These are phyloP conservation scores for Melanotus villosus DNA, from an alignment of 2,888 invertebrate genomes.

Conservation along the genomic window DNA sequence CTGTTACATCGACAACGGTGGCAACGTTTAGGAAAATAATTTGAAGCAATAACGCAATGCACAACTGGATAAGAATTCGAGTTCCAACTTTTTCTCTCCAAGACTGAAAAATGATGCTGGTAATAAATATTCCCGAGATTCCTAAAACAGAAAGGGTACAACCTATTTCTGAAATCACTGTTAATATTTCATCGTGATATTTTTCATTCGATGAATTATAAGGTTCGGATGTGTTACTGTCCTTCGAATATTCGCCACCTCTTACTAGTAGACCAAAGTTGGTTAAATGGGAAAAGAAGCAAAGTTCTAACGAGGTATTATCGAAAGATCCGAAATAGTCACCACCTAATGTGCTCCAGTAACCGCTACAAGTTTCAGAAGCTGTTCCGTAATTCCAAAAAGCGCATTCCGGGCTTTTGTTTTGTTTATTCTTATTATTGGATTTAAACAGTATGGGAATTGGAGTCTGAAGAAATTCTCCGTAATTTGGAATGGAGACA, in stretches of 20 bases:
- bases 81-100: slow-evolving; percentile 77
- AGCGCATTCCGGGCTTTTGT: slow-evolving; percentile 67
- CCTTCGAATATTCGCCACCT: slow-evolving; percentile 46
- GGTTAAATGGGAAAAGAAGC: slow-evolving; percentile 73
- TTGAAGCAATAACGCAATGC: slow-evolving; percentile 70
- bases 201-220: slow-evolving; percentile 57
- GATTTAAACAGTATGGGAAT: slow-evolving; percentile 71
- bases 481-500: slow-evolving; percentile 73
- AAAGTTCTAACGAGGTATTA: slow-evolving; percentile 63
- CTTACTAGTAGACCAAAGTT: slow-evolving; percentile 73
- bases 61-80: slow-evolving; percentile 74
- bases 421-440: slow-evolving; percentile 60
- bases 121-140: slow-evolving; percentile 70
- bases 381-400: slow-evolving; percentile 71
- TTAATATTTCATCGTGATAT: slow-evolving; percentile 68
- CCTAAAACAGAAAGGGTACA: slow-evolving; percentile 71
- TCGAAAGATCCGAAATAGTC: slow-evolving; percentile 62
- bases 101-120: slow-evolving; percentile 71
- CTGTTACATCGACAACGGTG: background rate
- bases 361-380: slow-evolving; percentile 62
- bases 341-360: slow-evolving; percentile 74
- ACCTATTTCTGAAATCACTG: slow-evolving; percentile 70
- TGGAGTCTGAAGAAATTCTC: slow-evolving; percentile 70
- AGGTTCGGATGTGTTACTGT: slow-evolving; percentile 43
- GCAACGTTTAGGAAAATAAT: slow-evolving; percentile 53